Evolutionary conservation across 2,797 vertebrate genomes (phyloP).

Genomic region (Hippoglossus hippoglossus): DNA sequence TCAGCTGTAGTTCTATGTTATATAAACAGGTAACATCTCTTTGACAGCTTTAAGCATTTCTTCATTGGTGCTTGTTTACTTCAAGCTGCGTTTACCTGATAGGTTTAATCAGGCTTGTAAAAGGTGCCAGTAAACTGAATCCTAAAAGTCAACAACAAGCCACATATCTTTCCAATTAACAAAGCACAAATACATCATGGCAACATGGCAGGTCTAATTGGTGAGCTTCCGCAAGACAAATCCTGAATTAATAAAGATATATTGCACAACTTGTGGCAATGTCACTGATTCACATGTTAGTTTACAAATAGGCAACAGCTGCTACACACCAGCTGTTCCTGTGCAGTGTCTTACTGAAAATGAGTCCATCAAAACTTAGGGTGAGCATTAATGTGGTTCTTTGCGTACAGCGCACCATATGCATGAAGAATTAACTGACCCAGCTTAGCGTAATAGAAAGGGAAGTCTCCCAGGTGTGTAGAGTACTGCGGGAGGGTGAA

Average conservation of each 20-base stretch:
- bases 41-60: slow-evolving; percentile 22
- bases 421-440: slow-evolving; percentile 84
- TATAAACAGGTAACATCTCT: neutral
- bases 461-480: slow-evolving; percentile 95
- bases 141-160: slow-evolving; percentile 43
- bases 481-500: slow-evolving; percentile 97
- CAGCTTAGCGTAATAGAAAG: slow-evolving; percentile 96
- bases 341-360: slow-evolving; percentile 33
- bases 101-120: slow-evolving; percentile 45
- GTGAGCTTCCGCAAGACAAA: slow-evolving; percentile 45
- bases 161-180: slow-evolving; percentile 53
- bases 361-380: slow-evolving; percentile 8
- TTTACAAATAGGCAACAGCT: slow-evolving; percentile 42
- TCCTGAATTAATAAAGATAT: slow-evolving; percentile 57
- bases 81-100: slow-evolving; percentile 27
- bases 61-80: slow-evolving; percentile 36
- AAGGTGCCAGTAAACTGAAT: slow-evolving; percentile 48
- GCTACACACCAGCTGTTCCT: slow-evolving; percentile 48
- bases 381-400: slow-evolving; percentile 23
- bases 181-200: slow-evolving; percentile 35
- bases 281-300: slow-evolving; percentile 34
- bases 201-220: slow-evolving; percentile 51
- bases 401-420: neutral
- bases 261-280: slow-evolving; percentile 39
- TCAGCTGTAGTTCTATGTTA: neutral